Conservation (phyloP, 2,113 vertebrate genomes). For the Phylloscopus trochilus region DNA sequence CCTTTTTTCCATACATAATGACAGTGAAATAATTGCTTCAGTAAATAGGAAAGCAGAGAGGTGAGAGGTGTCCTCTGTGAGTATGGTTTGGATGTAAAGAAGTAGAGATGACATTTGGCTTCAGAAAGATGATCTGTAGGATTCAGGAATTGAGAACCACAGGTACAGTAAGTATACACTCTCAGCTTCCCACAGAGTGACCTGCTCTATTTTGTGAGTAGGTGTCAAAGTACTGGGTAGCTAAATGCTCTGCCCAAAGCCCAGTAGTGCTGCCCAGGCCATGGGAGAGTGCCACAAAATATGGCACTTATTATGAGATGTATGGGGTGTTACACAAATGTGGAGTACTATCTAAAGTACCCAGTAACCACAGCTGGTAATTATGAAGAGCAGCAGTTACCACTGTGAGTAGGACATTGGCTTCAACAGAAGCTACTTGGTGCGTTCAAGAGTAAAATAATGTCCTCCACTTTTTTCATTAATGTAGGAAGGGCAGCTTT, state of each 20-base stretch:
- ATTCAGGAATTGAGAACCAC: neutral
- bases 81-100: neutral
- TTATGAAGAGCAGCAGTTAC: neutral
- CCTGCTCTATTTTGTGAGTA: neutral
- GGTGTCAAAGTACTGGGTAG: neutral
- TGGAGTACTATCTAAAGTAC: neutral
- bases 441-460: neutral
- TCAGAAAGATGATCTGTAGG: neutral
- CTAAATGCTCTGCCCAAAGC: neutral
- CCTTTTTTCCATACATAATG: neutral
- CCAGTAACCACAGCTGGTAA: neutral
- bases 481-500: neutral
- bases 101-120: neutral
- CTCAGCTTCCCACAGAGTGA: neutral
- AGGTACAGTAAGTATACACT: neutral
- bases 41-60: neutral
- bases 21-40: neutral
- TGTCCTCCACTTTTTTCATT: neutral
- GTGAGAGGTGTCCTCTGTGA: neutral
- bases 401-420: neutral
- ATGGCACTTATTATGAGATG: neutral
- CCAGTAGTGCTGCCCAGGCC: neutral
- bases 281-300: neutral
- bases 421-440: neutral
- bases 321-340: neutral